Percentiles rank a stretch among this genome's conserved stretches.
Conservation (phyloP, 2,113 vertebrate species). For the Philantomba maxwellii region DNA sequence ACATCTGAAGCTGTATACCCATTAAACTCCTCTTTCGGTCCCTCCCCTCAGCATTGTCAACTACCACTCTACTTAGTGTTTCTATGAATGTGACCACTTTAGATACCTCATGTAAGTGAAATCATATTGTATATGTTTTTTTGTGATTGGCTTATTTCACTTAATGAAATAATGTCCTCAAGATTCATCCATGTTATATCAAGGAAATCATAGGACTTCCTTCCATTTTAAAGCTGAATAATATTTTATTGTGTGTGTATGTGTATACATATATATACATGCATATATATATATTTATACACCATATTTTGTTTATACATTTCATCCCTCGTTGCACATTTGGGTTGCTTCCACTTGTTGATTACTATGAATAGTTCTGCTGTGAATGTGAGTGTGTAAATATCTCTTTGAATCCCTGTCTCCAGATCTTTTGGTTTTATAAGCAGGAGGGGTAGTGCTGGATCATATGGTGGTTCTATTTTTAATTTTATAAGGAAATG, state of each 20-base stretch:
- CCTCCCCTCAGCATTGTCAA: background rate
- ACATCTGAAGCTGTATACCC: background rate
- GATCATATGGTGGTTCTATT: background rate
- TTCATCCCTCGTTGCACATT: background rate
- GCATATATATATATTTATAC: background rate
- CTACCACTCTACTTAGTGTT: background rate
- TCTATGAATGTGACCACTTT: background rate
- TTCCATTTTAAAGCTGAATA: background rate
- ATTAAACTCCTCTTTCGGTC: background rate
- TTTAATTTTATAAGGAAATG: background rate
- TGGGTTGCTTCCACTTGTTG: background rate
- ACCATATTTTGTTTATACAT: background rate
- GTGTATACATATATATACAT: background rate
- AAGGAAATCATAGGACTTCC: background rate
- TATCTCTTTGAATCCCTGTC: background rate
- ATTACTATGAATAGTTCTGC: background rate
- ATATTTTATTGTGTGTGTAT: background rate
- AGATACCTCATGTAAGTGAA: background rate
- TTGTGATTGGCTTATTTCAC: background rate
- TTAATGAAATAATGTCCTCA: background rate
- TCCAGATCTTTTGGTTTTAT: background rate
- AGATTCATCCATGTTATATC: background rate
- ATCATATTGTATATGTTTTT: background rate
- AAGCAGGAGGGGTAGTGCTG: background rate
- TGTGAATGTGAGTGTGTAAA: background rate